A percentile compares a stretch with the other conserved stretches of the same genome.
phyloP scores from a whole-genome alignment of 2,797 vertebrate species.

The Sternarchorhynchus goeldii region DNA sequence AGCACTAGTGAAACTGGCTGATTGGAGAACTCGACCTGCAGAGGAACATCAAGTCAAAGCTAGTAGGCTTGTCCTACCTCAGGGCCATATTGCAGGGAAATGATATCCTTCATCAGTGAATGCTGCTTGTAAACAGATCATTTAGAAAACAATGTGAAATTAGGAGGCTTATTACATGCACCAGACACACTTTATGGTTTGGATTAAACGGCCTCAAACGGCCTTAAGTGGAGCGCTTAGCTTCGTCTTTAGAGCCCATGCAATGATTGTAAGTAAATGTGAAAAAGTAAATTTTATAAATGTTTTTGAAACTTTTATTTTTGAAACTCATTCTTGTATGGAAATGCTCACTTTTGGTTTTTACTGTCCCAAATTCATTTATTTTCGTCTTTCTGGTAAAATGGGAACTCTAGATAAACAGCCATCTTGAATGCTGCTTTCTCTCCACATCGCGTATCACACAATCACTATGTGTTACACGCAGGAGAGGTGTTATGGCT shows the following conservation, averaged over 20 bases:
- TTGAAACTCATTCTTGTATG: neutral
- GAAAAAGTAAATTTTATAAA: neutral
- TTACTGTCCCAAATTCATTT: neutral
- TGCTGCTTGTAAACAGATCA: conserved; percentile 38
- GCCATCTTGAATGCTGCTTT: neutral
- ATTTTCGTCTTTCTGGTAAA: neutral
- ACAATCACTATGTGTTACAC: neutral
- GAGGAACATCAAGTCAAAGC: conserved; percentile 31
- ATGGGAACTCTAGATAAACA: neutral
- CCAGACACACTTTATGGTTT: conserved; percentile 27
- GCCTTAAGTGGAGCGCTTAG: conserved; percentile 2
- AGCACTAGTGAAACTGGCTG: neutral
- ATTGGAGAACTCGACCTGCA: conserved; percentile 27
- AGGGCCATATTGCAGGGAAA: conserved; percentile 25
- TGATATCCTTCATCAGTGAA: conserved; percentile 23
- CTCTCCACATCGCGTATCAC: neutral
- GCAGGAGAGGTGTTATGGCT: neutral
- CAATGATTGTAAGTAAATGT: conserved; percentile 16
- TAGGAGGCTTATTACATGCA: conserved; percentile 38
- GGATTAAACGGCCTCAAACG: conserved; percentile 38
- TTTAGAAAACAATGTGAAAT: conserved; percentile 46
- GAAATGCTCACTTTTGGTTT: no score
- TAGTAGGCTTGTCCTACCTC: conserved; percentile 28
- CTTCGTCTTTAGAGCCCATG: neutral
- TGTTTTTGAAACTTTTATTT: neutral